phyloP scores from a whole-genome alignment of 1,140 invertebrate genomes.

The Planococcus citri region DNA sequence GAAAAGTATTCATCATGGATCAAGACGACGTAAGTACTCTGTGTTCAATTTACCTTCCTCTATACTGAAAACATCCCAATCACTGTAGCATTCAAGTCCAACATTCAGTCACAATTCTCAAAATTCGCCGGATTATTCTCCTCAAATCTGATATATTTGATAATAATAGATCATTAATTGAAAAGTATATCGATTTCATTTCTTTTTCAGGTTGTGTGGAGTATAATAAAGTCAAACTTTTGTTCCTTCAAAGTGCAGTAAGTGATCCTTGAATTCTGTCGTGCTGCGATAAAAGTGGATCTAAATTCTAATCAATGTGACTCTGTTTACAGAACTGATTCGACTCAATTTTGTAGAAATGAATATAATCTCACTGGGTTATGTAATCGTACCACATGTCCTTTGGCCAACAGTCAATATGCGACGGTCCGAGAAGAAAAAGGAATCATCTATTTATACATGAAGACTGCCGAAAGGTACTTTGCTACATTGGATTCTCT shows the following conservation, averaged over 20 bases:
- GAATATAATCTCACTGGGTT: constrained; percentile 97
- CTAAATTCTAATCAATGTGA: too few relatives aligned
- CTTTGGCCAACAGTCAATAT: constrained; percentile 97
- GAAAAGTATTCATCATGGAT: constrained; percentile 17
- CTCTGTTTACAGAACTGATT: constrained; percentile 64
- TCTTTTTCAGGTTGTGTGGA: constrained; percentile 75
- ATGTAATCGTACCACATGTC: constrained; percentile 84
- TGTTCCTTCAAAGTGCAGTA: constrained; percentile 93
- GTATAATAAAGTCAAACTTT: constrained; percentile 86
- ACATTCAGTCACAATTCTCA: neutral
- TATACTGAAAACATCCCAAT: neutral
- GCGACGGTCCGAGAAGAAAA: constrained; percentile 96
- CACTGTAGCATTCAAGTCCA: too few relatives aligned
- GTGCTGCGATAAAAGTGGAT: too few relatives aligned
- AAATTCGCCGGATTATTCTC: neutral
- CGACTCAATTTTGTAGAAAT: constrained; percentile 93
- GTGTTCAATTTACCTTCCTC: neutral
- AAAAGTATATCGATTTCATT: too few relatives aligned
- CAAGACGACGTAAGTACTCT: constrained; percentile 23
- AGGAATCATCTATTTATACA: constrained; percentile 89
- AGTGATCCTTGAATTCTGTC: constrained; percentile 37
- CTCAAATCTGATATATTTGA: neutral
- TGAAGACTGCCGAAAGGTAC: constrained; percentile 90
- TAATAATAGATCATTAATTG: too few relatives aligned
- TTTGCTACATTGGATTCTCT: constrained; percentile 8